Evolutionary conservation across 2,113 vertebrate species (phyloP), one percentile per base, ranked within the genome.

Genomic region (Tylochromis polylepis): DNA sequence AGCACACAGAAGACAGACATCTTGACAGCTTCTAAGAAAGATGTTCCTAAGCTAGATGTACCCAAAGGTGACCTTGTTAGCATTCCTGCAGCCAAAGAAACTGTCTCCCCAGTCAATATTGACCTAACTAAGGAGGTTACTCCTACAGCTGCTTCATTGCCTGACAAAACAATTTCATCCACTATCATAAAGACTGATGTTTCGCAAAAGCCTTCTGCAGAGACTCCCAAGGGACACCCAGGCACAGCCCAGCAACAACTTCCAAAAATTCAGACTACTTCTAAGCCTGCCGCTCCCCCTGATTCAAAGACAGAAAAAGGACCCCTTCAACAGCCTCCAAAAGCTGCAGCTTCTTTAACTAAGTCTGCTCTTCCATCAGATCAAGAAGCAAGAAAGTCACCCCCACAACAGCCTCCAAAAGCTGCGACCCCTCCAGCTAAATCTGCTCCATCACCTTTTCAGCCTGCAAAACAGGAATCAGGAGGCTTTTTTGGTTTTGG

Each of bases 401-500:
- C 59, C 2, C 51, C 6, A 24, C 36, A 75, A 41, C 85, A 86
- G 55, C n/a, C 55, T 59, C 79, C 65, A 34, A 83, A 83, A 83
- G 16, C 83, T 27, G 81, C 36, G 1, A 65, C 57, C 12, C 55
- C 81, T 31, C 70, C 81, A 34, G 9, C 27, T 56, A 87, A 79
- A 41, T 43, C 95, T 91, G 83, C 80, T 62, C 95, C 95, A 36
- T 51, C 84, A 79, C 22, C 70, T 56, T 62, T 90, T 67, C 87
- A 94, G 31, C 90, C 95, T 43, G 86, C 89, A 58, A 98, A 96
- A 41, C 96, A 97, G 59, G 93, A 87, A 75, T 96, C 22, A 88
- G 96, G 90, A 93, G 94, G 88, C 34, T 97, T 98, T 94, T 92
- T 94, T 82, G 87, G 90, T 20, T 94, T 95, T 86, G 89, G 92